phyloP scores from a whole-genome alignment of 2,888 invertebrate genomes.

The Euplexia lucipara region DNA sequence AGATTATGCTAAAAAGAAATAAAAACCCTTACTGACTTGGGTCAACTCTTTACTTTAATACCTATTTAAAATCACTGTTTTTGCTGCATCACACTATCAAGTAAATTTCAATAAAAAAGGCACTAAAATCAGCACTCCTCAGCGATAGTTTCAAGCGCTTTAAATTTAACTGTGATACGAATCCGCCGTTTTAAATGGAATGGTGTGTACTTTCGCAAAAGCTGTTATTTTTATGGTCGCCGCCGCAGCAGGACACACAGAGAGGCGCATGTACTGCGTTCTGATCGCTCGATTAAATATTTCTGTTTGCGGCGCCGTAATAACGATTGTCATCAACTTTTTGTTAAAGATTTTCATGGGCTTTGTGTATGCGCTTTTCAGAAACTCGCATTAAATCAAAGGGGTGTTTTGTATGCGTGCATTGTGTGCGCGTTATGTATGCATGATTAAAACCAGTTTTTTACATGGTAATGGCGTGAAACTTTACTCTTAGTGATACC shows the following conservation, averaged over 20 bases:
- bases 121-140: constrained; percentile 44
- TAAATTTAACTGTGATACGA: constrained; percentile 49
- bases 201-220: constrained; percentile 48
- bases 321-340: constrained; percentile 48
- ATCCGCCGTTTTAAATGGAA: constrained; percentile 45
- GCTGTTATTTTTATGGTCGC: constrained; percentile 54
- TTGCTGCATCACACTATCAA: constrained; percentile 13
- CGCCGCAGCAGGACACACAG: constrained; percentile 43
- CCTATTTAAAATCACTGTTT: constrained; percentile 11
- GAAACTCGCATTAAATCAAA: constrained; percentile 16
- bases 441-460: constrained; percentile 23
- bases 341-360: constrained; percentile 34
- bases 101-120: constrained; percentile 47
- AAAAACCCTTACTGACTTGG: constrained; percentile 5
- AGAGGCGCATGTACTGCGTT: constrained; percentile 5
- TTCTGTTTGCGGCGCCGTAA: constrained; percentile 34
- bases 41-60: constrained; percentile 10
- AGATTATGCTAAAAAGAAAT: neutral
- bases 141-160: constrained; percentile 45
- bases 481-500: constrained; percentile 2
- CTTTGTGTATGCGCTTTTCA: constrained; percentile 13
- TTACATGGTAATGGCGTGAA: constrained; percentile 1
- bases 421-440: constrained; percentile 14
- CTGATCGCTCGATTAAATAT: constrained; percentile 44
- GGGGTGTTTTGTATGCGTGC: neutral